These are phyloP conservation scores for Hippolais icterina DNA, from an alignment of 2,113 vertebrate species.

Conservation along the genomic window DNA sequence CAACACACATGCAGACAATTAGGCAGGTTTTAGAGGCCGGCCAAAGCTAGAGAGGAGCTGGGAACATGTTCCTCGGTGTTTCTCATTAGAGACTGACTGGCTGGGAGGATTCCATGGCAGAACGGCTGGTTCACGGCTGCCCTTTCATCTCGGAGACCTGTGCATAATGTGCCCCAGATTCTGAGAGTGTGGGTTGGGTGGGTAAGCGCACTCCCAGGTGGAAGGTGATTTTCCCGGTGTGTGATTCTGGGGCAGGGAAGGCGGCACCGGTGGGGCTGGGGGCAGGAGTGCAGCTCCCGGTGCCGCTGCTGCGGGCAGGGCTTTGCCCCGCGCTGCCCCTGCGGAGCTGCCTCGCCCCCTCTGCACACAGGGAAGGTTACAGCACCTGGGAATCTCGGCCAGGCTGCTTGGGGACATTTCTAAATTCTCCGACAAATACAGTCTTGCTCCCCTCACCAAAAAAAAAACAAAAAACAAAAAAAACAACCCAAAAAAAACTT, in stretches of 20 bases:
- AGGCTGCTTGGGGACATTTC: not conserved
- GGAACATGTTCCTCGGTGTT: slow-evolving; percentile 7
- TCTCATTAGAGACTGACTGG: slow-evolving; percentile 9
- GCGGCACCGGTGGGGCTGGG: not conserved
- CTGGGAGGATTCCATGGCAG: not conserved
- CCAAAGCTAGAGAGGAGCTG: slow-evolving; percentile 21
- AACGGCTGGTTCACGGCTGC: not conserved
- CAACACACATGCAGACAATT: slow-evolving; percentile 62
- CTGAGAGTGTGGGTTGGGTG: accelerated
- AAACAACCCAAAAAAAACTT: not conserved
- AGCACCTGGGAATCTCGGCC: not conserved
- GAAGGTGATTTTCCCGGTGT: not conserved
- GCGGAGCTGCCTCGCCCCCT: accelerated
- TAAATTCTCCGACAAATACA: not conserved
- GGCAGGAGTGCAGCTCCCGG: accelerated
- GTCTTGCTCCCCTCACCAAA: not conserved
- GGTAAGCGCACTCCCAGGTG: accelerated
- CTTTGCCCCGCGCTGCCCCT: not conserved
- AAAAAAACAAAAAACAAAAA: not conserved
- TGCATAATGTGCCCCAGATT: not conserved
- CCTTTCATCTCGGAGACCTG: slow-evolving; percentile 40
- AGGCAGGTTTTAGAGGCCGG: not conserved
- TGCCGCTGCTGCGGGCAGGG: accelerated
- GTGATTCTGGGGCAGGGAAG: accelerated
- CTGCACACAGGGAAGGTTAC: not conserved